These are phyloP conservation scores for Sorex araneus DNA, from an alignment of 2,113 vertebrate genomes.

Conservation along the genomic window DNA sequence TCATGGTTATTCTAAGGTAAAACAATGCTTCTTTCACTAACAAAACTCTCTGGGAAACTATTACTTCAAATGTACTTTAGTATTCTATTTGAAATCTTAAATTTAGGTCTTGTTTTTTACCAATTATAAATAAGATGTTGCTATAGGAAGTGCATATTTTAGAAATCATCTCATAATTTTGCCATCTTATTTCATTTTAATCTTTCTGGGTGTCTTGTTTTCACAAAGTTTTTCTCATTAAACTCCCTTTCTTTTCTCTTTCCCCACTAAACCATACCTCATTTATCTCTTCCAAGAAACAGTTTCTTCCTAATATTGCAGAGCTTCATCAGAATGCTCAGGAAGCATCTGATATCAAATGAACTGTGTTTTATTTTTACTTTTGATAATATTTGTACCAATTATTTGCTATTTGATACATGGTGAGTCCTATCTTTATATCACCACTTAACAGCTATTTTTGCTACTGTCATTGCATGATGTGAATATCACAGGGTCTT, in stretches of 20 bases:
- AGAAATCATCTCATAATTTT: not conserved
- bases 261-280: too few species aligned
- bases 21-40: not conserved
- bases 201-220: not conserved
- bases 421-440: not conserved
- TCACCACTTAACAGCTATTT: not conserved
- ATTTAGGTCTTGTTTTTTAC: not conserved
- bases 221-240: too few species aligned
- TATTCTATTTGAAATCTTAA: not conserved
- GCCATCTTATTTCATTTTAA: not conserved
- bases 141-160: not conserved
- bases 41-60: not conserved
- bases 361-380: not conserved
- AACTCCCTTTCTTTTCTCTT: too few species aligned
- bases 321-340: not conserved
- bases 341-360: not conserved
- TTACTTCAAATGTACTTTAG: not conserved
- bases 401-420: not conserved
- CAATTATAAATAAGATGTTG: not conserved
- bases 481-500: not conserved
- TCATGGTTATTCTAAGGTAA: not conserved
- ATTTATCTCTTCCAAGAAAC: too few species aligned
- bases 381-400: too few species aligned
- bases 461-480: not conserved
- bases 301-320: too few species aligned